Percentiles rank a stretch among this genome's conserved stretches.
phyloP scores from a whole-genome alignment of 2,797 vertebrate species.

The Pelodytes ibericus region DNA sequence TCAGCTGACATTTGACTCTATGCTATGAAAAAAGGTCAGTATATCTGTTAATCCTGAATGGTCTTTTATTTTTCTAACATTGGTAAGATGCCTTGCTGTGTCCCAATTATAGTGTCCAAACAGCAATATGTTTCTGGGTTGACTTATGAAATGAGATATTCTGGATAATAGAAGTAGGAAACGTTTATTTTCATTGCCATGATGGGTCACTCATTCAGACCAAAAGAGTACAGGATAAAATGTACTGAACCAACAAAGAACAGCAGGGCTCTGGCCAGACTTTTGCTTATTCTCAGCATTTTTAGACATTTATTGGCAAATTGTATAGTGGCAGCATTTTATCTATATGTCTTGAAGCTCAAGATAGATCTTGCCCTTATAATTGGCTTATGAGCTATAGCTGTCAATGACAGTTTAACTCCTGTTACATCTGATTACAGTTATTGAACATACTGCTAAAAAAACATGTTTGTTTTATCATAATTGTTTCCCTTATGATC shows the following conservation, averaged over 20 bases:
- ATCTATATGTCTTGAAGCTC: slow-evolving; percentile 6
- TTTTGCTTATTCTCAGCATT: slow-evolving; percentile 34
- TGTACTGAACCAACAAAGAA: slow-evolving; percentile 45
- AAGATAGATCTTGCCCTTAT: slow-evolving; percentile 28
- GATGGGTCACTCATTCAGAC: slow-evolving; percentile 33
- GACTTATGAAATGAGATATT: slow-evolving; percentile 49
- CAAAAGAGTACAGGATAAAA: slow-evolving; percentile 32
- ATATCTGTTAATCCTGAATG: slow-evolving; percentile 55
- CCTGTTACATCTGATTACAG: not conserved
- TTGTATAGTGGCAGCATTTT: slow-evolving; percentile 23
- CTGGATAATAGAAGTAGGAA: slow-evolving; percentile 37
- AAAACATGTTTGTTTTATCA: no score
- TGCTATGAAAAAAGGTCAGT: slow-evolving; percentile 48
- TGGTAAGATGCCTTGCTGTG: slow-evolving; percentile 47
- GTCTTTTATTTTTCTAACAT: slow-evolving; percentile 58
- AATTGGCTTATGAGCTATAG: slow-evolving; percentile 24
- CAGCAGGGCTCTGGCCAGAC: slow-evolving; percentile 43
- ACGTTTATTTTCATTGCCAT: slow-evolving; percentile 36
- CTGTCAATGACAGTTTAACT: not conserved
- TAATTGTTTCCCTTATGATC: no score
- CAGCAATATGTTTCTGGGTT: slow-evolving; percentile 33
- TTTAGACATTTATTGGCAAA: slow-evolving; percentile 43
- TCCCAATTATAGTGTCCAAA: slow-evolving; percentile 47
- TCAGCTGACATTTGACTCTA: slow-evolving; percentile 48
- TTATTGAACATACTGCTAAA: not conserved